Evolutionary conservation across 2,888 invertebrate species (phyloP), one percentile per base, ranked within the genome.

Genomic region (Xylota segnis): DNA sequence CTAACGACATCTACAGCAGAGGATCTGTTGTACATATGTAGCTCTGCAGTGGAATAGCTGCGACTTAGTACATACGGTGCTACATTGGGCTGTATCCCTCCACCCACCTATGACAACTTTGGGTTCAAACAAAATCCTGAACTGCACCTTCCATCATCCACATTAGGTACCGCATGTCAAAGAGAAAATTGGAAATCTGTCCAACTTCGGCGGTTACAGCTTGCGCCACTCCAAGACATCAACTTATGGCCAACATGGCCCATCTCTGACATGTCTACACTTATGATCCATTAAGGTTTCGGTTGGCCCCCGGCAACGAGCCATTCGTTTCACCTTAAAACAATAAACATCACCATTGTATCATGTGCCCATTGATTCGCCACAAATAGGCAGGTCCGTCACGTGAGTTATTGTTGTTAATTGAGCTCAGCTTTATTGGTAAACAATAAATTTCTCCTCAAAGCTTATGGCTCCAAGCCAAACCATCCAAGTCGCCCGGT

Each of bases 261-360:
- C 58, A 18, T 34, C 37, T 37, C 43, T 61, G 61, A 61, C 61
- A 45, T 47, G 10, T 16, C 47, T 47, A 18, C 45, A 37, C 37
- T 16, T 43, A 29, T 40, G 10, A 10, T n/a, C 37, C 16, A 23
- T 50, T 68, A 40, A 16, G 18, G 5, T 10, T 18, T 43, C n/a
- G 37, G 6, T 54, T 29, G 14, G 37, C 47, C 47, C 34, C 58
- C 27, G 45, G 56, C 66, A 14, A 70, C 40, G 12, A 9, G n/a
- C 59, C 47, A 59, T 72, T 40, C 16, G 12, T 72, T 61, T 72
- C 61, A 52, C 59, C 29, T 37, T 40, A 59, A 72, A 59, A 16
- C 47, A 71, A 71, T 18, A 71, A 23, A 50, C 59, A 37, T 10
- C 45, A 6, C 32, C 5, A n/a, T 16, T 43, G 43, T 40, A 43